These are phyloP conservation scores for Acromyrmex charruanus DNA, from an alignment of 1,140 invertebrate genomes.

Conservation along the genomic window DNA sequence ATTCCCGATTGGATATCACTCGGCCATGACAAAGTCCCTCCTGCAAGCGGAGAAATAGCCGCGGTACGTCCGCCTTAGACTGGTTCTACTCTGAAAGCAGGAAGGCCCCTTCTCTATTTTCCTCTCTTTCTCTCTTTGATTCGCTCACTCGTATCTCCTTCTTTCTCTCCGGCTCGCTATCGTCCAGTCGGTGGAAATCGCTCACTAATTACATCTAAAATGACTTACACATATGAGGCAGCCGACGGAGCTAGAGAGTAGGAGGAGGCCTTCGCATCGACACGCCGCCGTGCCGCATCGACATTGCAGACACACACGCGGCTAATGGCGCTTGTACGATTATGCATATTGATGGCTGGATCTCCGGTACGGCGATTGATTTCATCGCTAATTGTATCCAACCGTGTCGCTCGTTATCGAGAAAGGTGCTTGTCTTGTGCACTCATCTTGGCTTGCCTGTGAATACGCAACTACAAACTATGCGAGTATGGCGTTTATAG, in stretches of 20 bases:
- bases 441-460: not conserved
- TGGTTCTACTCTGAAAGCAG: slow-evolving; percentile 67
- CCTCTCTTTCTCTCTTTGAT: slow-evolving; percentile 15
- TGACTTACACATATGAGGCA: slow-evolving; percentile 39
- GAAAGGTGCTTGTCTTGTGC: slow-evolving; percentile 10
- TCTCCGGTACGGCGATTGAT: slow-evolving; percentile 73
- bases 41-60: slow-evolving; percentile 67
- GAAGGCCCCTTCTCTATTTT: slow-evolving; percentile 29
- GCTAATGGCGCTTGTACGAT: slow-evolving; percentile 77
- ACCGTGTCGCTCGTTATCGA: slow-evolving; percentile 73
- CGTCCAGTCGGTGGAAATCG: slow-evolving; percentile 73
- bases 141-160: slow-evolving; percentile 8
- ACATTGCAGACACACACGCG: slow-evolving; percentile 11
- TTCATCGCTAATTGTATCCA: slow-evolving; percentile 79
- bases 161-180: slow-evolving; percentile 45
- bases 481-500: slow-evolving; percentile 33
- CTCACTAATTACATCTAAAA: slow-evolving; percentile 78
- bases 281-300: not conserved
- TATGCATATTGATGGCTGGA: slow-evolving; percentile 78
- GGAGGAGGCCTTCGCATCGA: slow-evolving; percentile 36
- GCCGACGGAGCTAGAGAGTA: slow-evolving; percentile 4
- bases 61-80: slow-evolving; percentile 69
- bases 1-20: slow-evolving; percentile 77
- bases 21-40: slow-evolving; percentile 79
- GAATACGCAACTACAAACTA: not conserved